Percentiles rank a stretch among this genome's conserved stretches.
phyloP scores from a whole-genome alignment of 2,888 invertebrate genomes.

The Encarsia formosa region DNA sequence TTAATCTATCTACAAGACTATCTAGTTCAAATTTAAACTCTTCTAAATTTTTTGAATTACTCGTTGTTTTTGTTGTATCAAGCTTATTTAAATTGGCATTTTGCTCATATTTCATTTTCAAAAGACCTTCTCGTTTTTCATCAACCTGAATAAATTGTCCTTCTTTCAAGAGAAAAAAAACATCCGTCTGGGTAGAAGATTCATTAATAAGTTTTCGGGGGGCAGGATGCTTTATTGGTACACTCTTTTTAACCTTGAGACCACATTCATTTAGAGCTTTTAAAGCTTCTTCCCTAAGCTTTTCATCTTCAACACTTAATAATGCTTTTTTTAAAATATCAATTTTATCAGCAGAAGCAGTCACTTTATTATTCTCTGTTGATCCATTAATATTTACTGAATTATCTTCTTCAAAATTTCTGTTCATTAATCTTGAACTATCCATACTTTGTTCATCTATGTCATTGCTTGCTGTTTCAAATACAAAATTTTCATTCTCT shows the following conservation, averaged over 20 bases:
- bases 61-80: constrained; percentile 5
- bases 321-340: constrained; percentile 40
- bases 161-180: constrained; percentile 36
- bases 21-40: constrained; percentile 22
- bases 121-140: constrained; percentile 20
- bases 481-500: too few relatives aligned
- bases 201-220: constrained; percentile 32
- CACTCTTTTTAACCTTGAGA: constrained; percentile 33
- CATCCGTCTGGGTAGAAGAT: constrained; percentile 36
- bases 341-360: constrained; percentile 28
- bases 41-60: not conserved
- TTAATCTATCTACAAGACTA: constrained; percentile 23
- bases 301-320: constrained; percentile 35
- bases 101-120: constrained; percentile 23
- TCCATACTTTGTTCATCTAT: too few relatives aligned
- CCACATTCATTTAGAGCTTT: constrained; percentile 41
- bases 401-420: too few relatives aligned
- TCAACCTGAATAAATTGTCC: constrained; percentile 30
- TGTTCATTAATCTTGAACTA: too few relatives aligned
- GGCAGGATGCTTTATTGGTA: constrained; percentile 29
- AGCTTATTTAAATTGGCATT: too few relatives aligned
- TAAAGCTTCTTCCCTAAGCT: constrained; percentile 38
- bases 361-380: constrained; percentile 3
- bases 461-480: too few relatives aligned
- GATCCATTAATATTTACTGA: too few relatives aligned